Base-by-base conservation (phyloP, 2,113 vertebrate genomes). In the Amazona vittata region DNA sequence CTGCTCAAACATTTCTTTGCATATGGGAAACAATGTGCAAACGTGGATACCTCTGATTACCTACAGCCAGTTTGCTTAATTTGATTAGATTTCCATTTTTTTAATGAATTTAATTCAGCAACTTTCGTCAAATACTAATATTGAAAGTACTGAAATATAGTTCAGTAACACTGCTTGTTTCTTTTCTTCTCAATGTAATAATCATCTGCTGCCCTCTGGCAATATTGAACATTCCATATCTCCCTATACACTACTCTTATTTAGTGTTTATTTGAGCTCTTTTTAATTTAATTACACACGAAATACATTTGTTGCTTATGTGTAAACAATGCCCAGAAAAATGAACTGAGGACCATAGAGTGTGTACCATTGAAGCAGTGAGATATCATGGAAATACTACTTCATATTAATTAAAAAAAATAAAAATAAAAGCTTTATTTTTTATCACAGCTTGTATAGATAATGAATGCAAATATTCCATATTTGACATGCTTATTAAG, bases 21-120 rank as follows among this genome's bases (percentile, higher is more conserved):
- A 55, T 52, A 80, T 86, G 89, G 83, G 96, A 79, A 96, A 92
- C 91, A 93, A 78, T 95, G 96, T 96, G 82, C 96, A 95, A 95
- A 97, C 90, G 82, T 83, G 85, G 92, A 89, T 96, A 91, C 89
- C 86, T 96, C 84, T 75, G 50, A 75, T 94, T 94, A 75, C n/a
- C 81, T 78, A 89, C n/a, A 60, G 53, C 41, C 64, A 95, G 62
- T 94, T 92, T 83, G 70, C 75, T 86, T 94, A 93, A 95, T 91
- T 91, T 59, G 10, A 74, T 83, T 77, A 75, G 46, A 12, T 94
- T 88, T 84, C 95, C 31, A 57, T 65, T 91, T 89, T 89, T 89
- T 24, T 7, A 83, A 83, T 83, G 3, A 77, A 80, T 49, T 75
- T 41, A 60, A 70, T 75, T 43, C 41, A 92, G 33, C 41, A 85